Evolutionary conservation across 2,797 vertebrate genomes (phyloP).

Genomic region (Xiphophorus birchmanni): DNA sequence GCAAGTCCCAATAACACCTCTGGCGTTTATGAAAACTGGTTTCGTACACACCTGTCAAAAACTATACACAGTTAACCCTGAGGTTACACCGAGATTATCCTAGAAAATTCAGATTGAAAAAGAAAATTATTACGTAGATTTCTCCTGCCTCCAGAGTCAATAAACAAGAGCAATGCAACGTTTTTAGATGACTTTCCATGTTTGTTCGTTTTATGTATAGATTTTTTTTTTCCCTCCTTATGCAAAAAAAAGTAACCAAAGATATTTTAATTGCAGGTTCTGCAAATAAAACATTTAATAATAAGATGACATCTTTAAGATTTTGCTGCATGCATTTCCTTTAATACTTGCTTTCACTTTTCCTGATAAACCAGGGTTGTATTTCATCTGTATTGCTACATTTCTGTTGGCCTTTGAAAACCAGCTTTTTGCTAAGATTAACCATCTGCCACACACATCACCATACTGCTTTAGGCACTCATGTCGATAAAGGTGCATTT

Average conservation of each 20-base stretch:
- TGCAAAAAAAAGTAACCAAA: constrained; percentile 16
- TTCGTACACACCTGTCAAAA: constrained; percentile 21
- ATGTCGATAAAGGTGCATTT: not conserved
- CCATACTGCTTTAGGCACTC: constrained; percentile 32
- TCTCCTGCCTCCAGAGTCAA: not conserved
- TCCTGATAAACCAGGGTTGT: constrained; percentile 38
- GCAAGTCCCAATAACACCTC: constrained; percentile 27
- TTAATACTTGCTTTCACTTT: constrained; percentile 37
- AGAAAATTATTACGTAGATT: not conserved
- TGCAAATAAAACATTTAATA: constrained; percentile 60
- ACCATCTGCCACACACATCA: constrained; percentile 47
- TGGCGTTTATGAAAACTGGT: constrained; percentile 9
- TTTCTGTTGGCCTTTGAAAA: constrained; percentile 62
- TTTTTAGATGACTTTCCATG: constrained; percentile 7
- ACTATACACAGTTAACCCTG: not conserved
- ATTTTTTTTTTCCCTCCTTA: not conserved
- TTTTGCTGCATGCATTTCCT: constrained; percentile 37
- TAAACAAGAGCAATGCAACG: not conserved
- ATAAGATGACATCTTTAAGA: constrained; percentile 42
- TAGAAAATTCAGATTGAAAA: not conserved
- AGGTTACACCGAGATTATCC: constrained; percentile 18
- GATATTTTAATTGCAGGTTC: constrained; percentile 31
- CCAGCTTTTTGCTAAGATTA: constrained; percentile 50
- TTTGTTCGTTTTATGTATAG: not conserved
- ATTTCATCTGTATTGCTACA: constrained; percentile 53